Percentiles rank a stretch among this genome's conserved stretches.
Evolutionary conservation across 1,140 invertebrate species (phyloP).

Genomic region (Cheumatopsyche charites): DNA sequence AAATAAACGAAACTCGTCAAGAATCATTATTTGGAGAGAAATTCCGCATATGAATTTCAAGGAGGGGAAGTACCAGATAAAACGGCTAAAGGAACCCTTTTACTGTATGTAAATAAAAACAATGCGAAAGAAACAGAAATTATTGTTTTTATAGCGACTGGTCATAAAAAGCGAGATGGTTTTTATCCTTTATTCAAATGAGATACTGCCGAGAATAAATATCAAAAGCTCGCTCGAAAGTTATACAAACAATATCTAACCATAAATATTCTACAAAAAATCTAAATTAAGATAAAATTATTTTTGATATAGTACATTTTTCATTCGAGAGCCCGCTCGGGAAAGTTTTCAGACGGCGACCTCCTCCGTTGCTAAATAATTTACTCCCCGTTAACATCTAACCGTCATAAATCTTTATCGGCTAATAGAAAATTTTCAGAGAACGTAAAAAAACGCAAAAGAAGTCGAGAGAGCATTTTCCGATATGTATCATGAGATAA

Average conservation of each 20-base stretch:
- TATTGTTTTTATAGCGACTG: slow-evolving; percentile 5
- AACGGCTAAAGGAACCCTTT: not conserved
- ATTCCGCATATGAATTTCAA: too few species aligned
- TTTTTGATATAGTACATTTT: too few species aligned
- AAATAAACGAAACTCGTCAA: too few species aligned
- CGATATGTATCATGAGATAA: not conserved
- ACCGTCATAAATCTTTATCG: slow-evolving; percentile 12
- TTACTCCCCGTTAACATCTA: slow-evolving; percentile 9
- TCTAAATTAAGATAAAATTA: too few species aligned
- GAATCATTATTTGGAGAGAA: too few species aligned
- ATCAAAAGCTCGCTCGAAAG: not conserved
- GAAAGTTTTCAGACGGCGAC: not conserved
- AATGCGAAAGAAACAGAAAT: not conserved
- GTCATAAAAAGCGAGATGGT: not conserved
- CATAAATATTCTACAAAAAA: too few species aligned
- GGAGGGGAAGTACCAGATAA: not conserved
- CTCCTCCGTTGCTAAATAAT: not conserved
- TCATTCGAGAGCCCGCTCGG: not conserved
- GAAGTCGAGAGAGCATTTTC: slow-evolving; percentile 1
- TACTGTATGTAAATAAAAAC: slow-evolving; percentile 6
- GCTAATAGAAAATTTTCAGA: not conserved
- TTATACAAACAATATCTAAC: too few species aligned
- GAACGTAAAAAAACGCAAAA: too few species aligned
- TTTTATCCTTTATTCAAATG: slow-evolving; percentile 15
- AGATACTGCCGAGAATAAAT: not conserved